Percentiles rank a stretch among this genome's conserved stretches.
Evolutionary conservation across 2,888 invertebrate genomes (phyloP).

Genomic region (Craniophora ligustri): DNA sequence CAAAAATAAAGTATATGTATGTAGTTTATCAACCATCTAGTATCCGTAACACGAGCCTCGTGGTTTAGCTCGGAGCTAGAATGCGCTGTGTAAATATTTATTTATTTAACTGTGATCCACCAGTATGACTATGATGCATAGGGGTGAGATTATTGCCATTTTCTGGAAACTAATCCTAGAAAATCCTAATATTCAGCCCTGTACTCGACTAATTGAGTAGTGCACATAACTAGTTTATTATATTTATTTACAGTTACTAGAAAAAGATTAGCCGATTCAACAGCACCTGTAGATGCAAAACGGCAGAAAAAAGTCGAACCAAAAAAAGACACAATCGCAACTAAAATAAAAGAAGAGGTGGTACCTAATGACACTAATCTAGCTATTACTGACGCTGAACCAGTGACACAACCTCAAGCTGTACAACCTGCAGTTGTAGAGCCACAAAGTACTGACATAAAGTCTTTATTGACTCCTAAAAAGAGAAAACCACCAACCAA

Average conservation of each 20-base stretch:
- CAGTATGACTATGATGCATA: too few species aligned
- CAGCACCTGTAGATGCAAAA: conserved; percentile 24
- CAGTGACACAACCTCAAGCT: neutral
- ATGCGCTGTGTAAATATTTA: too few species aligned
- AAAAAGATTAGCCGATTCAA: conserved; percentile 53
- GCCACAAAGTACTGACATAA: neutral
- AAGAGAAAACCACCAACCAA: neutral
- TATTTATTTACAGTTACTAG: conserved; percentile 44
- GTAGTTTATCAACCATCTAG: too few species aligned
- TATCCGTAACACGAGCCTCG: too few species aligned
- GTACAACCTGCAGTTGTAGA: neutral
- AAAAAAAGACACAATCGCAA: neutral
- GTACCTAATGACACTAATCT: neutral
- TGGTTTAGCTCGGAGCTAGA: too few species aligned
- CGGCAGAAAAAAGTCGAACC: conserved; percentile 3
- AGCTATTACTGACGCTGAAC: neutral
- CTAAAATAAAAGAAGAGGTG: conserved; percentile 18
- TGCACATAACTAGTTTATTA: too few species aligned
- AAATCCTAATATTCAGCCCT: too few species aligned
- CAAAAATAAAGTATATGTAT: too few species aligned
- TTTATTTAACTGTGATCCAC: too few species aligned
- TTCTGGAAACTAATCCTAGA: too few species aligned
- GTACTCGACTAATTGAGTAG: too few species aligned
- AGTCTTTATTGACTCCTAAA: neutral
- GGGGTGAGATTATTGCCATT: too few species aligned